Conservation (phyloP, 1,140 invertebrate genomes). For the Apolygus lucorum region DNA sequence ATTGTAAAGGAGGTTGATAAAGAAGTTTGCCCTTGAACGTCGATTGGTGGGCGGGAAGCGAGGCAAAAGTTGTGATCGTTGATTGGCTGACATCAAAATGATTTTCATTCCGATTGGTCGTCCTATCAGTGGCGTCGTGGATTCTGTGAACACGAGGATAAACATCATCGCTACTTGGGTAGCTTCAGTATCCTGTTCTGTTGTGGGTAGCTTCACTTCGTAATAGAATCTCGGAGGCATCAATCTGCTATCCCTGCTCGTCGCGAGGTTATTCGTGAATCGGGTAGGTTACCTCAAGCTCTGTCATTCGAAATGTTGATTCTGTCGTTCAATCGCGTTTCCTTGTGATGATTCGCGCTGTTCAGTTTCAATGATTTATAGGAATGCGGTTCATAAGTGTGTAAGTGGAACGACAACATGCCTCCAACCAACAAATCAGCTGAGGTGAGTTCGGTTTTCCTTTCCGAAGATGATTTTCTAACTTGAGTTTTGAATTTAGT, state of each 20-base stretch:
- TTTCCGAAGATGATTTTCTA: too few species aligned
- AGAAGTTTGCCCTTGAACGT: too few species aligned
- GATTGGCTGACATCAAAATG: not conserved
- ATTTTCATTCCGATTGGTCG: not conserved
- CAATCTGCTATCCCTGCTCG: not conserved
- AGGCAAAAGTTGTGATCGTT: not conserved
- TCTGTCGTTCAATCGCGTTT: too few species aligned
- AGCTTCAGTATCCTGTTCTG: too few species aligned
- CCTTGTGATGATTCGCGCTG: too few species aligned
- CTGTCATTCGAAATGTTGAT: too few species aligned
- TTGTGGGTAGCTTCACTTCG: too few species aligned
- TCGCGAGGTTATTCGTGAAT: not conserved
- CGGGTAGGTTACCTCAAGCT: too few species aligned
- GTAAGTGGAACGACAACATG: not conserved
- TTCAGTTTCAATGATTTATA: not conserved
- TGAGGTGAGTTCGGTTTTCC: not conserved
- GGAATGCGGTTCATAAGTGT: not conserved
- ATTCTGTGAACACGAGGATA: too few species aligned
- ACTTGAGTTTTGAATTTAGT: too few species aligned
- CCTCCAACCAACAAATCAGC: not conserved
- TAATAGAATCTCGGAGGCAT: not conserved
- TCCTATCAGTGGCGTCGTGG: not conserved
- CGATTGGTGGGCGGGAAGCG: not conserved
- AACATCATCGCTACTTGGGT: too few species aligned
- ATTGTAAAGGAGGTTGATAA: too few species aligned